phyloP scores from a whole-genome alignment of 2,113 vertebrate species.

The Centrocercus urophasianus region DNA sequence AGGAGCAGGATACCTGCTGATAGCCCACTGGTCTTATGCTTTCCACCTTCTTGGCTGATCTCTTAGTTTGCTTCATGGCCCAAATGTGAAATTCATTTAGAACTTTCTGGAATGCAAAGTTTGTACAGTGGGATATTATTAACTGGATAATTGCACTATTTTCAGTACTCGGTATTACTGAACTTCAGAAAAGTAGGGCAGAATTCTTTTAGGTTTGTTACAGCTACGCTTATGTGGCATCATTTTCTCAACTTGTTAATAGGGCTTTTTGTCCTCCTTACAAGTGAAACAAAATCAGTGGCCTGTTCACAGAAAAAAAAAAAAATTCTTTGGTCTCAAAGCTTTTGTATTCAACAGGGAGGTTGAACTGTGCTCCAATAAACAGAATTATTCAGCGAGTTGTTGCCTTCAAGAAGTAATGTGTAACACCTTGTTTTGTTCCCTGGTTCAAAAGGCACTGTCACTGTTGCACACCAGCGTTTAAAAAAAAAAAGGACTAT shows the following conservation, averaged over 20 bases:
- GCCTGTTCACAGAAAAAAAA: not conserved
- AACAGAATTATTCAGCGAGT: slow-evolving; percentile 61
- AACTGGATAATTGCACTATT: not conserved
- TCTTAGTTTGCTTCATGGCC: not conserved
- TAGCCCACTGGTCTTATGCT: not conserved
- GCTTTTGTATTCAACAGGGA: slow-evolving; percentile 53
- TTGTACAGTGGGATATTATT: not conserved
- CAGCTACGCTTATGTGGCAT: slow-evolving; percentile 28
- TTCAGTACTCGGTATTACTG: not conserved
- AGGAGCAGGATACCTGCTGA: not conserved
- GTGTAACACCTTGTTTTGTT: slow-evolving; percentile 79
- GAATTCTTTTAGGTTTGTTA: slow-evolving; percentile 24
- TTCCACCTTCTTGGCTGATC: not conserved
- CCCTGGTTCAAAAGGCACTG: slow-evolving; percentile 80
- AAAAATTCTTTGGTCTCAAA: not conserved
- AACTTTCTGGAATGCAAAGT: not conserved
- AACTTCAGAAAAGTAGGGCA: not conserved
- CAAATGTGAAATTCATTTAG: not conserved
- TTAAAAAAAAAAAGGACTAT: slow-evolving; percentile 51
- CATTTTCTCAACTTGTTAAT: slow-evolving; percentile 7
- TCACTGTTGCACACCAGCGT: slow-evolving; percentile 68
- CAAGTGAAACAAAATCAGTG: slow-evolving; percentile 14
- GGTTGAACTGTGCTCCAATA: slow-evolving; percentile 29
- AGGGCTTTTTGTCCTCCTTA: not conserved
- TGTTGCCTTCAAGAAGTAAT: slow-evolving; percentile 70